A percentile compares a stretch with the other conserved stretches of the same genome.
These are phyloP conservation scores for Sinocyclocheilus anophthalmus DNA, from an alignment of 2,113 vertebrate species.

Conservation along the genomic window DNA sequence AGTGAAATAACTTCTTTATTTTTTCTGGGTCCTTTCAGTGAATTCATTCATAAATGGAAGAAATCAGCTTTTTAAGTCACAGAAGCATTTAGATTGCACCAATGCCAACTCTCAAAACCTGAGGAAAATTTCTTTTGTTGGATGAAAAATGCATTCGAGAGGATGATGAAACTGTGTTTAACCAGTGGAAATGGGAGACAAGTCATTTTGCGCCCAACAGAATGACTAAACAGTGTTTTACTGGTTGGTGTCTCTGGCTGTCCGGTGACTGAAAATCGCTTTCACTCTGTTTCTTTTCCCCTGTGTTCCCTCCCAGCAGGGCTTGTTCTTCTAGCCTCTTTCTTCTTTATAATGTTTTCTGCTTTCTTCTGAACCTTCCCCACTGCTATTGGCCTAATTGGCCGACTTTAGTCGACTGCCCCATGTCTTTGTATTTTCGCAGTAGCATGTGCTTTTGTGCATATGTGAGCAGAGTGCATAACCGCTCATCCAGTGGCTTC, in stretches of 20 bases:
- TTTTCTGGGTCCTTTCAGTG: background rate
- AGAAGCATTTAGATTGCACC: background rate
- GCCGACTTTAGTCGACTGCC: slow-evolving; percentile 44
- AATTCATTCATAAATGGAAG: background rate
- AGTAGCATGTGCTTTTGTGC: slow-evolving; percentile 35
- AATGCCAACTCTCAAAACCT: background rate
- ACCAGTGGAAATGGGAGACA: background rate
- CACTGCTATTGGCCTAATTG: slow-evolving; percentile 59
- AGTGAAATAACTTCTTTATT: background rate
- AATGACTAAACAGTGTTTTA: background rate
- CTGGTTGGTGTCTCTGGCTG: background rate
- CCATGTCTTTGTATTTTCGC: background rate
- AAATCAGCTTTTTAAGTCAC: background rate
- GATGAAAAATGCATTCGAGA: background rate
- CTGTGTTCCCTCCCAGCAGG: slow-evolving; percentile 2
- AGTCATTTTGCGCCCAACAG: background rate
- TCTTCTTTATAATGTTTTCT: slow-evolving; percentile 32
- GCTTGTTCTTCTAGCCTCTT: slow-evolving; percentile 32
- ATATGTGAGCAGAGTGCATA: slow-evolving; percentile 30
- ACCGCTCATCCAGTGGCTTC: slow-evolving; percentile 61
- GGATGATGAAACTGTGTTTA: slow-evolving; percentile 7
- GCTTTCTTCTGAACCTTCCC: slow-evolving; percentile 47
- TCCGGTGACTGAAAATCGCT: background rate
- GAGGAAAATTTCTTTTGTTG: background rate
- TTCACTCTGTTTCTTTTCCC: background rate